These are phyloP conservation scores for Ceratitis capitata DNA, from an alignment of 1,140 invertebrate species.

Conservation along the genomic window DNA sequence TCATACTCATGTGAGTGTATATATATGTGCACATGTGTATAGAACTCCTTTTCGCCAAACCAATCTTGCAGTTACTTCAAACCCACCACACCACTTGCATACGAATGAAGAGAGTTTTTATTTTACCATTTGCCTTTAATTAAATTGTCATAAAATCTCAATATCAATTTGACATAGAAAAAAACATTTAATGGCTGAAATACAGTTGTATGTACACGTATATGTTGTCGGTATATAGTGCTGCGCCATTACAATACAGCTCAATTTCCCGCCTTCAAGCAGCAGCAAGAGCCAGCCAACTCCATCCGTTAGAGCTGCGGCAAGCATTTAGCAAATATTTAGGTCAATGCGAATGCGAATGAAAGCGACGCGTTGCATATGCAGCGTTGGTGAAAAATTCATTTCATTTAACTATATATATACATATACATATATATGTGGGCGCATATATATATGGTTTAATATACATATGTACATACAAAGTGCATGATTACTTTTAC, in stretches of 20 bases:
- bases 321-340: neutral
- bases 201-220: too few relatives aligned
- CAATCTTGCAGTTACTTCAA: neutral
- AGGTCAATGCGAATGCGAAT: neutral
- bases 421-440: neutral
- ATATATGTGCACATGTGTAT: too few relatives aligned
- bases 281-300: too few relatives aligned
- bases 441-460: neutral
- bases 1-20: too few relatives aligned
- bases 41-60: too few relatives aligned
- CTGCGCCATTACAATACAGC: neutral
- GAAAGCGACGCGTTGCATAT: neutral
- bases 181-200: neutral
- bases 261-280: too few relatives aligned
- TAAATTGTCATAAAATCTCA: constrained; percentile 37
- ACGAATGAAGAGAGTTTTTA: neutral
- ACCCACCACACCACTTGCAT: neutral
- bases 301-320: neutral
- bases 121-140: constrained; percentile 8
- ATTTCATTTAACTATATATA: neutral
- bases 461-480: neutral
- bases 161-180: constrained; percentile 32
- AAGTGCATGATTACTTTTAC: neutral
- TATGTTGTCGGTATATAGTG: too few relatives aligned
- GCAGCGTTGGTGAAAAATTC: neutral